Base-by-base conservation (phyloP, 2,113 vertebrate species). In the Atrichornis clamosus region DNA sequence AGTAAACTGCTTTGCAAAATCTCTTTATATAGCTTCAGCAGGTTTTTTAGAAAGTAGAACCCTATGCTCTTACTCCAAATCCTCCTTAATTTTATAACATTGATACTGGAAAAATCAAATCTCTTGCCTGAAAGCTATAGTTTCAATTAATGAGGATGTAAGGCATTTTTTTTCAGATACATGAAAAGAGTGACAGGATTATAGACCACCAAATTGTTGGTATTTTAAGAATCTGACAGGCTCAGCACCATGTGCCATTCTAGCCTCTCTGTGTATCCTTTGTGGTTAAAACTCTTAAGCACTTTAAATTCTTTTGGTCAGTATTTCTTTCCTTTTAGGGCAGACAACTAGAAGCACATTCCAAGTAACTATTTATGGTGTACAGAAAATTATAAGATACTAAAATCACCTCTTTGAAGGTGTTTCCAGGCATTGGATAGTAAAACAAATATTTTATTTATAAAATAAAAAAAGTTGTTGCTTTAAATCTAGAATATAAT, bases 171-270 rank as follows among this genome's bases (percentile, higher is more conserved):
- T 96, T 96, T 93, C 67, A 87, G 67, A 93, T 94, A 95, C 65
- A 85, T 50, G 74, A 92, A 97, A 87, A 96, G 96, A 97, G 95
- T 96, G 96, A 96, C 96, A 95, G 96, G 91, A 97, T 95, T 97
- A 97, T 92, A 96, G 93, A 96, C 96, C 96, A 97, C 96, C 96
- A 95, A 97, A 97, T 91, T 96, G 91, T 59, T 97, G 97, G 95
- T 97, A 97, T 96, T 97, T 97, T 97, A 97, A 96, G 96, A 97
- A 97, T 97, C 91, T 96, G 90, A 96, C 95, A 90, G 96, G 96
- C 95, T 97, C 95, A 96, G 96, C 95, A 96, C 93, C 96, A 93
- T 96, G 91, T 92, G 86, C 92, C 95, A 92, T 94, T 97, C 96
- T 97, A 96, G 96, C 95, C 89, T 97, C 91, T 84, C 92, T 91